Evolutionary conservation across 1,140 invertebrate species (phyloP).

Genomic region (Saccostrea echinata): DNA sequence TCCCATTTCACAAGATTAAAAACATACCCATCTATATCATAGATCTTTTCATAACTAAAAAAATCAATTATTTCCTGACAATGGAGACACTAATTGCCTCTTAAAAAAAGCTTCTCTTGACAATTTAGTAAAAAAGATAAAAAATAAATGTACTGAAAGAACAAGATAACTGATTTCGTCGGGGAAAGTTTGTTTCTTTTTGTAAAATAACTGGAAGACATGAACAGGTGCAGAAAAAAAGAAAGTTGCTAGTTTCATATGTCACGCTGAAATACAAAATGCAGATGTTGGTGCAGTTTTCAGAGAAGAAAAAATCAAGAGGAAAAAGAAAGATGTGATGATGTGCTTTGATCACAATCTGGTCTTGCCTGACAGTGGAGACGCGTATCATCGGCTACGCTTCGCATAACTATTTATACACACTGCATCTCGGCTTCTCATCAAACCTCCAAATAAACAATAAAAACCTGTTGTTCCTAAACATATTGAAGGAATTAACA

Average conservation of each 20-base stretch:
- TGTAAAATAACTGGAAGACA: not conserved
- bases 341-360: not conserved
- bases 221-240: not conserved
- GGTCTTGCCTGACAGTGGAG: not conserved
- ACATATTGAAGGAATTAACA: slow-evolving; percentile 20
- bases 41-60: not conserved
- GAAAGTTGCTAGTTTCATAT: not conserved
- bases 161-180: too few relatives aligned
- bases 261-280: not conserved
- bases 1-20: slow-evolving; percentile 26
- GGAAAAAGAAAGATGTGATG: not conserved
- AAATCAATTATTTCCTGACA: not conserved
- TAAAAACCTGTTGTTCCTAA: not conserved
- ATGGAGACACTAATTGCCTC: not conserved
- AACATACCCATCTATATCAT: not conserved
- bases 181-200: too few relatives aligned
- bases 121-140: not conserved
- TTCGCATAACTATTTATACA: not conserved
- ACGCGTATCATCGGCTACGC: not conserved
- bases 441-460: not conserved
- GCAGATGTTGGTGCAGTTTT: not conserved
- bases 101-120: not conserved
- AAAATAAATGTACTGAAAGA: not conserved
- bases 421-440: not conserved
- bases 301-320: not conserved